Evolutionary conservation across 1,140 invertebrate species (phyloP), one percentile per base, ranked within the genome.

Genomic region (Calliphora vicina): DNA sequence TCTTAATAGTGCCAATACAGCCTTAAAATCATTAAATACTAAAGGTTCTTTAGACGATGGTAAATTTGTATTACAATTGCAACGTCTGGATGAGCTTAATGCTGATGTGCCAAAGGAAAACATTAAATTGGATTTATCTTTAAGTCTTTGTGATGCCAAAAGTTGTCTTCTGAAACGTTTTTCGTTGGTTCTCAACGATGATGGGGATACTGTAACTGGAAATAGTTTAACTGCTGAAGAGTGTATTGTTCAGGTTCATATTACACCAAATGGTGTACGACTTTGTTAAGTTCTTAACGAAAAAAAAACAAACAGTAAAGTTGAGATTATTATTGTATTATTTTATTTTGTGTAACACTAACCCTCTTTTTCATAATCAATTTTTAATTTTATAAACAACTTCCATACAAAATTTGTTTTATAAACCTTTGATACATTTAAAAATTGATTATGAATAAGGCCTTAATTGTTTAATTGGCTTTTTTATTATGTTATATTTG

Each of bases 111-210:
- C 42, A 29, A 72, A 61, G 10, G 82, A 84, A 23, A 45, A 45
- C 20, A 45, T 87, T 1, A 84, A 80, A 1, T 85, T 90, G n/a
- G 85, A 86, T 35, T 85, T 89, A 29, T 43, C 82, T 15, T 57
- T 89, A 23, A 88, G 85, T 82, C 83, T 90, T 20, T 90, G 87
- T 82, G 85, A 87, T 35, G 57, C 81, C 6, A 86, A 86, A 71
- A 87, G 82, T 72, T 89, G 88, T 76, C 85, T 89, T 83, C 84
- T 88, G 20, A 89, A 88, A 50, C 82, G 84, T 25, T 86, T 89
- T 78, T 74, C 84, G 0, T 57, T 89, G 23, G 25, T 82, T 67
- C 73, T 88, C 23, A 61, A 61, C 17, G 80, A 81, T 61, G 45
- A 82, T 27, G 26, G 6, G 13, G 23, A 35, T 81, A 4, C 6